Evolutionary conservation across 2,797 vertebrate genomes (phyloP).

Genomic region (Trematocara caparti): DNA sequence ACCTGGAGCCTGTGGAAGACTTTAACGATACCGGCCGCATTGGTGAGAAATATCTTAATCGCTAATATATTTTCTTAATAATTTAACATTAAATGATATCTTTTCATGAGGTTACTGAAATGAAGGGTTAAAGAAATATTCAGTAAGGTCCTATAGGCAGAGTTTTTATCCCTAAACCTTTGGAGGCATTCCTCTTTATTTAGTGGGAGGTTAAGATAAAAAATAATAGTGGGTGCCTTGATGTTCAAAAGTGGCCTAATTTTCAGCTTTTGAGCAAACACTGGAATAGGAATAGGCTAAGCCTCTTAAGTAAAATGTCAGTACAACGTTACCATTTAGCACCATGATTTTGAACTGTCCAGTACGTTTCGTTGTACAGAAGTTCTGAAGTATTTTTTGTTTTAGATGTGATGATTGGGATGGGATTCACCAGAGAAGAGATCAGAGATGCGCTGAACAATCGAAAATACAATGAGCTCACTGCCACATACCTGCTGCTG

Average conservation of each 20-base stretch:
- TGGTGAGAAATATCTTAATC: constrained; percentile 17
- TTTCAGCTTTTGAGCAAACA: neutral
- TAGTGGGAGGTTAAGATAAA: neutral
- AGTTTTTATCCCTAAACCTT: neutral
- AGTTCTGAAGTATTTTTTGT: neutral
- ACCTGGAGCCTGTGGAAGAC: constrained; percentile 84
- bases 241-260: neutral
- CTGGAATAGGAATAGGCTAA: neutral
- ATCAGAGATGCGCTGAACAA: constrained; percentile 85
- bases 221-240: neutral
- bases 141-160: neutral
- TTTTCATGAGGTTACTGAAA: neutral
- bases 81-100: neutral
- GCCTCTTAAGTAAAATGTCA: neutral
- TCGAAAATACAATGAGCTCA: constrained; percentile 92
- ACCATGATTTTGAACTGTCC: fast-evolving
- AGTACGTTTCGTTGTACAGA: fast-evolving
- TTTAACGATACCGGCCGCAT: constrained; percentile 84
- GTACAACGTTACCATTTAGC: neutral
- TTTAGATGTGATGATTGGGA: constrained; percentile 92
- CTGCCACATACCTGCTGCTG: constrained; percentile 93
- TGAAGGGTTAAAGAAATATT: neutral
- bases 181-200: neutral
- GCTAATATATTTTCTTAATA: neutral
- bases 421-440: constrained; percentile 90